Conservation (phyloP, 2,113 vertebrate genomes). For the Telmatochromis bifrenatus region DNA sequence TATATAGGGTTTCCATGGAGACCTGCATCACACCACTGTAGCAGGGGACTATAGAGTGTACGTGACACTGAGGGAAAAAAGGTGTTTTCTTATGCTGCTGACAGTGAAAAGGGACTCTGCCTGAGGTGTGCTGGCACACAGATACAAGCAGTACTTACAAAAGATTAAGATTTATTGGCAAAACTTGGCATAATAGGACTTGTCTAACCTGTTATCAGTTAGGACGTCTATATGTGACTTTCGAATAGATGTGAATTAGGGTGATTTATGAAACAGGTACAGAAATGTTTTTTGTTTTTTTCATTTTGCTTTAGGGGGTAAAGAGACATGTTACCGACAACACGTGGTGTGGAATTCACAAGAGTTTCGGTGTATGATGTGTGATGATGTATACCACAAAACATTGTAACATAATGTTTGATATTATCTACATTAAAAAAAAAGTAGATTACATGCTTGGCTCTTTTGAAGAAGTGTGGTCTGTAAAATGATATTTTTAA, state of each 20-base stretch:
- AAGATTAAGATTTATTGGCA: not conserved
- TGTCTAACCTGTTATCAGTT: not conserved
- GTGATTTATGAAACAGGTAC: not conserved
- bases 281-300: rapidly evolving
- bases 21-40: slow-evolving; percentile 14
- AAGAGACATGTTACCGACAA: not conserved
- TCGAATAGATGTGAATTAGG: not conserved
- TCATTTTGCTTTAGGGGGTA: not conserved
- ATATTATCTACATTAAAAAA: not conserved
- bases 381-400: not conserved
- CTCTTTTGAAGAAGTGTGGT: not conserved
- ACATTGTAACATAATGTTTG: not conserved
- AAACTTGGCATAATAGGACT: slow-evolving; percentile 1
- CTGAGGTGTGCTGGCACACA: not conserved
- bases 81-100: not conserved
- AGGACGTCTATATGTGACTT: not conserved
- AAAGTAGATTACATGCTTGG: not conserved
- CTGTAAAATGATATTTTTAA: not conserved
- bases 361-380: not conserved
- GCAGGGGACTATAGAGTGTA: not conserved
- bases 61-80: not conserved
- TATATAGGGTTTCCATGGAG: slow-evolving; percentile 34
- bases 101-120: not conserved
- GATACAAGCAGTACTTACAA: not conserved
- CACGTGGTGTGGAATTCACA: not conserved